phyloP scores from a whole-genome alignment of 2,888 invertebrate species.

The Yponomeuta evonymella region DNA sequence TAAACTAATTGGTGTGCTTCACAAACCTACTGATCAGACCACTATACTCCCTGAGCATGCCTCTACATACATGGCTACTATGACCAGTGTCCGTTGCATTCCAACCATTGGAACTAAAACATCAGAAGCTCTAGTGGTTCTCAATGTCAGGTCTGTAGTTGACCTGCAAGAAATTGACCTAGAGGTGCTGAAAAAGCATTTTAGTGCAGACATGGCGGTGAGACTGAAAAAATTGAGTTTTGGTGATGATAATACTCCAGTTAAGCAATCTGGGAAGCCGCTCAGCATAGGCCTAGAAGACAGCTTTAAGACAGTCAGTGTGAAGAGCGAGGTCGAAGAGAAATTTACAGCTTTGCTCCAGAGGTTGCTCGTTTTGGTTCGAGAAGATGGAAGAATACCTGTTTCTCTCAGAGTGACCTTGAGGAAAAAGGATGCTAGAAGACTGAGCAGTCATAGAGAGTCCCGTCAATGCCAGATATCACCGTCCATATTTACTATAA shows the following conservation, averaged over 20 bases:
- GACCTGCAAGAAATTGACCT: slow-evolving; percentile 80
- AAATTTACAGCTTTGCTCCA: slow-evolving; percentile 81
- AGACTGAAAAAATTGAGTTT: slow-evolving; percentile 81
- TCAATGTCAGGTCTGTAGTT: slow-evolving; percentile 79
- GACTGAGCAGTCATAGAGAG: slow-evolving; percentile 82
- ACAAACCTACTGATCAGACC: slow-evolving; percentile 91
- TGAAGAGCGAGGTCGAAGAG: slow-evolving; percentile 83
- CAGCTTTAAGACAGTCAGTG: slow-evolving; percentile 83
- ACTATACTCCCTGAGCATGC: slow-evolving; percentile 83
- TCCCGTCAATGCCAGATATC: slow-evolving; percentile 85
- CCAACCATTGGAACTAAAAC: slow-evolving; percentile 87
- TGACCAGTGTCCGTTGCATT: slow-evolving; percentile 78
- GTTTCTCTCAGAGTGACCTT: slow-evolving; percentile 84
- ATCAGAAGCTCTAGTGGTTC: slow-evolving; percentile 77
- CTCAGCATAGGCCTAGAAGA: slow-evolving; percentile 89
- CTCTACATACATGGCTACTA: slow-evolving; percentile 78
- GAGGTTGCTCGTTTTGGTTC: slow-evolving; percentile 81
- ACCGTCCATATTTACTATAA: slow-evolving; percentile 77
- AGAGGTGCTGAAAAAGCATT: slow-evolving; percentile 77
- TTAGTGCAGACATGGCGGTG: slow-evolving; percentile 81
- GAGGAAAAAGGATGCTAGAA: slow-evolving; percentile 81
- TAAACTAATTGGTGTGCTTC: slow-evolving; percentile 82
- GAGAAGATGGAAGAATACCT: slow-evolving; percentile 87
- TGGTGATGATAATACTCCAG: slow-evolving; percentile 84
- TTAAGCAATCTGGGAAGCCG: slow-evolving; percentile 85